phyloP scores from a whole-genome alignment of 2,888 invertebrate species.

The Petrolisthes manimaculis region DNA sequence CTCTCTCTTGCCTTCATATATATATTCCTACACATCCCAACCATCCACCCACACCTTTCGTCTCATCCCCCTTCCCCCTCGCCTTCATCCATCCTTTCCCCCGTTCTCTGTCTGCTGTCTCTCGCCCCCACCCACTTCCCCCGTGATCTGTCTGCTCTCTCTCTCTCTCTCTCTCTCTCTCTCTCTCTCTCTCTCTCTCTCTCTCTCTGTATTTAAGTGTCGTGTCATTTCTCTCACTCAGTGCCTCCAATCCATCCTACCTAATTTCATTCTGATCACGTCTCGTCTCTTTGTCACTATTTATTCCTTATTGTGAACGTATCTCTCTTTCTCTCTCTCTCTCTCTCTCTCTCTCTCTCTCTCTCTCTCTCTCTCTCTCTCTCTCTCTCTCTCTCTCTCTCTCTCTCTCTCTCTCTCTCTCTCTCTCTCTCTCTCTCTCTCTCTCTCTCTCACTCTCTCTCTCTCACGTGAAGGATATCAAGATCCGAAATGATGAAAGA shows the following conservation, averaged over 20 bases:
- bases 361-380: neutral
- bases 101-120: constrained; percentile 27
- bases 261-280: no score
- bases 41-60: neutral
- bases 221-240: no score
- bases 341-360: neutral
- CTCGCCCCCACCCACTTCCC: constrained; percentile 20
- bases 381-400: neutral
- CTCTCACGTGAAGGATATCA: no score
- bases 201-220: no score
- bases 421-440: neutral
- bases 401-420: neutral
- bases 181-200: neutral
- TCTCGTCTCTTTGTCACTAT: no score
- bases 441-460: neutral
- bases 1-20: neutral
- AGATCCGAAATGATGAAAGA: no score
- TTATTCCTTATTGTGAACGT: neutral
- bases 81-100: constrained; percentile 16
- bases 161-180: constrained; percentile 7
- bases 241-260: no score
- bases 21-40: neutral
- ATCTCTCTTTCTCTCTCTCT: neutral
- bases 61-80: neutral
- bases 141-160: constrained; percentile 1